phyloP scores from a whole-genome alignment of 2,113 vertebrate genomes.

The Salvator merianae region DNA sequence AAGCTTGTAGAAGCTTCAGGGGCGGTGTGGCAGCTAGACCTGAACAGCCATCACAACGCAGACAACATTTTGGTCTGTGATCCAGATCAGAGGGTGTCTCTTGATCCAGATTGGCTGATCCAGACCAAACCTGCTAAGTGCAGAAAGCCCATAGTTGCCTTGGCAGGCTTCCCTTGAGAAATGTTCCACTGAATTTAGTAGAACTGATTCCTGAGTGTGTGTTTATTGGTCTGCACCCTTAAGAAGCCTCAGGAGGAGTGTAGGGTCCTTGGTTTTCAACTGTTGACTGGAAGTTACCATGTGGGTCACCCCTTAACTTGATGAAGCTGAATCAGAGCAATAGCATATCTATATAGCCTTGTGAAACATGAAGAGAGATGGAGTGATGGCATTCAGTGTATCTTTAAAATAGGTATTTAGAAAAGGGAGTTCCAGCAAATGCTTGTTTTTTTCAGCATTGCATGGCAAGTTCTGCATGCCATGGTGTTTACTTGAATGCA shows the following conservation, averaged over 20 bases:
- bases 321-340: neutral
- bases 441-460: neutral
- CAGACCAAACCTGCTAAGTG: no score
- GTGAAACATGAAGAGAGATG: no score
- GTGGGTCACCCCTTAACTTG: neutral
- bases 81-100: no score
- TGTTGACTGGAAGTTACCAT: neutral
- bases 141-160: no score
- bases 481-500: no score
- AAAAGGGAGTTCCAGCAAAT: neutral
- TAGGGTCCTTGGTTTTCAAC: neutral
- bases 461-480: no score
- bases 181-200: neutral
- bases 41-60: neutral
- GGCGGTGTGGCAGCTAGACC: no score
- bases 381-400: neutral
- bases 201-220: neutral
- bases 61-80: no score
- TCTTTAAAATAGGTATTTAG: neutral
- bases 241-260: neutral
- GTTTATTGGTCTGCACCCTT: neutral
- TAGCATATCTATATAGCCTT: neutral
- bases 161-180: no score
- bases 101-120: no score
- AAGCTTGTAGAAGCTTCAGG: no score